Conservation (phyloP, 1,140 invertebrate species). For the Drosophila funebris region DNA sequence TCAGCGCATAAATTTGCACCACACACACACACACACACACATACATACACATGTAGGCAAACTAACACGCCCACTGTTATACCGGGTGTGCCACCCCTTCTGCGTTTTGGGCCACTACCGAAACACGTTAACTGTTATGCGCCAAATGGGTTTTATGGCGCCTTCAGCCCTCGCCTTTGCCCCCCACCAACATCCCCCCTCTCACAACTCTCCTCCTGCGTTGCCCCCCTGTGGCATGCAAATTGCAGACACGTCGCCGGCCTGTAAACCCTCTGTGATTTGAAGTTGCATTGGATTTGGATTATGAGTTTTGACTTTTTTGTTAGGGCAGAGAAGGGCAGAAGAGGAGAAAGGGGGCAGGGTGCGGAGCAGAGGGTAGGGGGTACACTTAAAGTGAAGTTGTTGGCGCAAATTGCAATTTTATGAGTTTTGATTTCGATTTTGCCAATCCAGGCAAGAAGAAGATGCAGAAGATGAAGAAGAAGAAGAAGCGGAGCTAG, state of each 20-base stretch:
- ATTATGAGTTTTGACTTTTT: conserved; percentile 1
- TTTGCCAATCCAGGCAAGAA: conserved; percentile 44
- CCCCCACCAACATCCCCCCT: background rate
- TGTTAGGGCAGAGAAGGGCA: too few species aligned
- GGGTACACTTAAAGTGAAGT: conserved; percentile 56
- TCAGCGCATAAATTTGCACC: conserved; percentile 60
- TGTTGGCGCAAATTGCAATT: conserved; percentile 75
- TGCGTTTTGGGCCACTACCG: background rate
- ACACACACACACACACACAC: conserved; percentile 45
- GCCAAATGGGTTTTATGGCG: conserved; percentile 77
- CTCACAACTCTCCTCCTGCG: background rate
- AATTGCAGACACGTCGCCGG: conserved; percentile 77
- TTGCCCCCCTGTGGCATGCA: conserved; percentile 49
- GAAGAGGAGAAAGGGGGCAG: background rate
- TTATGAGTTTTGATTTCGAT: conserved; percentile 80
- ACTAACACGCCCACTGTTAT: conserved; percentile 6
- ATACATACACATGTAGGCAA: conserved; percentile 48
- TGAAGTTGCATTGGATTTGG: background rate
- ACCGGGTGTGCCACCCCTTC: background rate
- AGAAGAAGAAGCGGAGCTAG: background rate
- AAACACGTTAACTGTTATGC: conserved; percentile 69
- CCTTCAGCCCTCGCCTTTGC: background rate
- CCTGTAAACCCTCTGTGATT: conserved; percentile 4
- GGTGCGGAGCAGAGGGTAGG: background rate
- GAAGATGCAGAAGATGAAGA: background rate